Percentiles rank a stretch among this genome's conserved stretches.
Evolutionary conservation across 2,888 invertebrate genomes (phyloP).

Genomic region (Tyria jacobaeae): DNA sequence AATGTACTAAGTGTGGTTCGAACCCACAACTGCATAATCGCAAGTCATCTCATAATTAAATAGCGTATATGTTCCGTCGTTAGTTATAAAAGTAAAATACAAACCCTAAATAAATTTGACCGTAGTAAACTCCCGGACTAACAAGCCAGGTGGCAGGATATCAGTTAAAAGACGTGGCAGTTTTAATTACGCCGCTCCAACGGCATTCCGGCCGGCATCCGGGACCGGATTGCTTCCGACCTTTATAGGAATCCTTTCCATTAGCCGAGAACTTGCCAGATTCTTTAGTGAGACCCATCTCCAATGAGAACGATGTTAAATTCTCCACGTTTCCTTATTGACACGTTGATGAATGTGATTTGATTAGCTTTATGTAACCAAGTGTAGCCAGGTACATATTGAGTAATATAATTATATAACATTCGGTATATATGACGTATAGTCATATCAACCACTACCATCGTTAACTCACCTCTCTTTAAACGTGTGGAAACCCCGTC

Average conservation of each 20-base stretch:
- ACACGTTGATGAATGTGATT: slow-evolving; percentile 41
- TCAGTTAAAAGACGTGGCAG: slow-evolving; percentile 75
- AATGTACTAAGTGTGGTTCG: no score
- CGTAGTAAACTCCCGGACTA: slow-evolving; percentile 51
- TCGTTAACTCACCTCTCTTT: no score
- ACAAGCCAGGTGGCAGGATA: slow-evolving; percentile 64
- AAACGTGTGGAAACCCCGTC: no score
- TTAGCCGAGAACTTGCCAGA: slow-evolving; percentile 71
- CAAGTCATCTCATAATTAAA: no score
- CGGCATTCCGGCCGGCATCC: slow-evolving; percentile 68
- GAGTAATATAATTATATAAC: no score
- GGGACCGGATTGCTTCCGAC: slow-evolving; percentile 61
- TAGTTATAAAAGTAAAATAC: neutral
- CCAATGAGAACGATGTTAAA: slow-evolving; percentile 43
- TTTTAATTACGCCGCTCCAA: slow-evolving; percentile 78
- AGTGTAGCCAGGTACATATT: no score
- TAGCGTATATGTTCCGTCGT: neutral
- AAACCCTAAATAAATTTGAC: slow-evolving; percentile 5
- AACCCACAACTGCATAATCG: no score
- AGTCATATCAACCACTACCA: no score
- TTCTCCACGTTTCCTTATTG: slow-evolving; percentile 54
- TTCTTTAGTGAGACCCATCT: slow-evolving; percentile 62
- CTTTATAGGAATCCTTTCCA: slow-evolving; percentile 73
- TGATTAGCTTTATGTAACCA: slow-evolving; percentile 39
- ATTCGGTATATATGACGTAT: no score